Conservation (phyloP, 1,140 invertebrate genomes). For the Physella acuta region DNA sequence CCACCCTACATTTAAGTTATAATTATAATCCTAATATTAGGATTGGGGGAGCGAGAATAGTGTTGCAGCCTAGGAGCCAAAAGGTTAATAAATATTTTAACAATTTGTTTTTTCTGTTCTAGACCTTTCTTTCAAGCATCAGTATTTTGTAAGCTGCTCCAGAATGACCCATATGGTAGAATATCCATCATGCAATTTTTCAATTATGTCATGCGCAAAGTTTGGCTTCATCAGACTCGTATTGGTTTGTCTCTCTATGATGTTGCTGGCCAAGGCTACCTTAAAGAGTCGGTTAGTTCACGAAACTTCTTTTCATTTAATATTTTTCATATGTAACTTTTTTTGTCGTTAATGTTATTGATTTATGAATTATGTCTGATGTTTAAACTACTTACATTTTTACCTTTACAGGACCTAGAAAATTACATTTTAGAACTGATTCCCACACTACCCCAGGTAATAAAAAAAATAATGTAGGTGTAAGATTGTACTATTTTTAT, state of each 20-base stretch:
- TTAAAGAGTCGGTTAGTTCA: slow-evolving; percentile 75
- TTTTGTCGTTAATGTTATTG: background rate
- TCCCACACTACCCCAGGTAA: slow-evolving; percentile 79
- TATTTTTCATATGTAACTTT: background rate
- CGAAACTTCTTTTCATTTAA: background rate
- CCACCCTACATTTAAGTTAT: too few species aligned
- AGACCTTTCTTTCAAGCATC: slow-evolving; percentile 79
- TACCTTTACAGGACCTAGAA: slow-evolving; percentile 77
- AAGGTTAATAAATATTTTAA: too few species aligned
- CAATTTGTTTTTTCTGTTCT: slow-evolving; percentile 35
- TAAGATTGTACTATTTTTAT: too few species aligned
- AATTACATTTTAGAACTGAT: slow-evolving; percentile 92
- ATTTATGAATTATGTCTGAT: background rate
- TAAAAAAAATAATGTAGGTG: too few species aligned
- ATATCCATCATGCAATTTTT: slow-evolving; percentile 73
- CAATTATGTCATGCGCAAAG: slow-evolving; percentile 92
- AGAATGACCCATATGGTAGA: slow-evolving; percentile 78
- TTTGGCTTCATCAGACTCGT: slow-evolving; percentile 90
- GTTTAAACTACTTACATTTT: background rate
- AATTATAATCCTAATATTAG: too few species aligned
- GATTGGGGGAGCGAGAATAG: too few species aligned
- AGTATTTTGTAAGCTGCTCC: slow-evolving; percentile 83
- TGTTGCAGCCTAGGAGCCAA: too few species aligned
- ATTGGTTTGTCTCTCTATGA: slow-evolving; percentile 92
- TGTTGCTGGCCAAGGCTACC: slow-evolving; percentile 86